Evolutionary conservation across 2,888 invertebrate genomes (phyloP).

Genomic region (Sturmia bella): DNA sequence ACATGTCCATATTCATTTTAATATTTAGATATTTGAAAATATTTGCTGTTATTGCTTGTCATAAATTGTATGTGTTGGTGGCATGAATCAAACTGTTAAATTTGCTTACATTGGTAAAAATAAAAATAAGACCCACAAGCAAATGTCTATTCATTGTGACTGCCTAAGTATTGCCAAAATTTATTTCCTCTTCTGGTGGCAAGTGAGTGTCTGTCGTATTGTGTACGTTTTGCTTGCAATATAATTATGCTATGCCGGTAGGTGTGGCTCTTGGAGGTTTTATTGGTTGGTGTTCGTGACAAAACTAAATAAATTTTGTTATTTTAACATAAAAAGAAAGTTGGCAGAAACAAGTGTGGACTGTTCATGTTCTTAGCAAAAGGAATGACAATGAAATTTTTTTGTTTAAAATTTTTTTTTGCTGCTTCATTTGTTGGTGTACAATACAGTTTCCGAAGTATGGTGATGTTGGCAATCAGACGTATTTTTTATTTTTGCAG

Average conservation of each 20-base stretch:
- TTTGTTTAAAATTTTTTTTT: conserved; percentile 20
- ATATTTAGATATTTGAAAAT: conserved; percentile 47
- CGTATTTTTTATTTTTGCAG: background rate
- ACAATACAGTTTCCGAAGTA: background rate
- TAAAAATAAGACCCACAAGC: conserved; percentile 28
- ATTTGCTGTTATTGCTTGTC: conserved; percentile 57
- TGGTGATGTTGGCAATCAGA: conserved; percentile 17
- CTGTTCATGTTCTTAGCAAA: conserved; percentile 59
- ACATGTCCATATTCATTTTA: background rate
- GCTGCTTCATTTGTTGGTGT: background rate
- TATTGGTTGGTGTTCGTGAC: conserved; percentile 64
- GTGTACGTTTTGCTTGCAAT: background rate
- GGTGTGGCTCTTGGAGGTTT: conserved; percentile 62
- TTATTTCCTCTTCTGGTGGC: conserved; percentile 56
- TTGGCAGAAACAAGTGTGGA: conserved; percentile 51
- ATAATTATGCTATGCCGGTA: conserved; percentile 24
- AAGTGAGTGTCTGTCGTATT: conserved; percentile 4
- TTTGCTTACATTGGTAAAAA: conserved; percentile 65
- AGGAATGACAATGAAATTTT: conserved; percentile 64
- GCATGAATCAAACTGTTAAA: conserved; percentile 68
- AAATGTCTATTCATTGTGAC: conserved; percentile 29
- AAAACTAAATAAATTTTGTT: conserved; percentile 67
- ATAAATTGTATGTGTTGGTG: conserved; percentile 60
- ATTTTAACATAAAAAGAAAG: conserved; percentile 64
- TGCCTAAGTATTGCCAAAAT: conserved; percentile 62